These are phyloP conservation scores for Acrobasis consociella DNA, from an alignment of 2,888 invertebrate genomes.

Conservation along the genomic window DNA sequence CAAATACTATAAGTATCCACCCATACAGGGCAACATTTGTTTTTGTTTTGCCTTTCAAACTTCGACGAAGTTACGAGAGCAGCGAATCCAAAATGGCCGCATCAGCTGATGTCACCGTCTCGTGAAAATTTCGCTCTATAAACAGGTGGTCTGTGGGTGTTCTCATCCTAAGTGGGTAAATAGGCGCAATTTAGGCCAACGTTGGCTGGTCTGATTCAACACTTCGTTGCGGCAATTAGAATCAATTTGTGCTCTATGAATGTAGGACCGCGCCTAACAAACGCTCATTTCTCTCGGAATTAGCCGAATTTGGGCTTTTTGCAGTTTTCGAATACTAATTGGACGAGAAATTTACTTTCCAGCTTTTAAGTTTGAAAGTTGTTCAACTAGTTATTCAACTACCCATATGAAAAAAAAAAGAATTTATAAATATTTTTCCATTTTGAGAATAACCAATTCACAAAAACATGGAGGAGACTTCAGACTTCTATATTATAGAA, in stretches of 20 bases:
- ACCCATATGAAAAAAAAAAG: too few species aligned
- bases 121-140: constrained; percentile 51
- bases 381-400: too few species aligned
- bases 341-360: constrained; percentile 43
- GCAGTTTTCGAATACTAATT: constrained; percentile 46
- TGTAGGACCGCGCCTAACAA: constrained; percentile 64
- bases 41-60: constrained; percentile 12
- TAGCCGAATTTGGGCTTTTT: constrained; percentile 46
- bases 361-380: constrained; percentile 2
- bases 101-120: constrained; percentile 58
- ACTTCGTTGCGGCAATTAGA: constrained; percentile 81
- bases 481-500: too few species aligned
- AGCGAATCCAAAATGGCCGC: constrained; percentile 37
- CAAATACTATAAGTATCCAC: too few species aligned
- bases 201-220: constrained; percentile 74
- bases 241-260: constrained; percentile 74
- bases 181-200: constrained; percentile 75
- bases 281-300: constrained; percentile 65
- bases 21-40: too few species aligned
- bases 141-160: constrained; percentile 76
- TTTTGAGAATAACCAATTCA: too few species aligned
- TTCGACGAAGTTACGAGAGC: background rate
- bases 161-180: constrained; percentile 75
- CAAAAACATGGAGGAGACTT: too few species aligned
- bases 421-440: too few species aligned